Evolutionary conservation across 1,140 invertebrate species (phyloP).

Genomic region (Bilobella aurantiaca): DNA sequence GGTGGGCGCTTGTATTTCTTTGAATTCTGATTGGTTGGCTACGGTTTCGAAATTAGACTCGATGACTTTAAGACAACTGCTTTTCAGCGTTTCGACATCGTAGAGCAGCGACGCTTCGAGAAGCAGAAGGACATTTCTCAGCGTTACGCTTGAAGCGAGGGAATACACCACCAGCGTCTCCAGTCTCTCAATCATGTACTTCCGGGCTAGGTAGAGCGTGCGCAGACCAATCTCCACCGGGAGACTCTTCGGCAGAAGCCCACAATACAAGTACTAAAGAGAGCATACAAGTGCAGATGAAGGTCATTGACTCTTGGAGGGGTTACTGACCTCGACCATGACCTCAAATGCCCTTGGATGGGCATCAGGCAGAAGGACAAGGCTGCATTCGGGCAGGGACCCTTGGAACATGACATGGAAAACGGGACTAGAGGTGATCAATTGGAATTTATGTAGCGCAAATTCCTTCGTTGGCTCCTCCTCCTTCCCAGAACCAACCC

Average conservation of each 20-base stretch:
- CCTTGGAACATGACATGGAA: neutral
- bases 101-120: neutral
- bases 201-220: neutral
- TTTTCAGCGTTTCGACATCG: neutral
- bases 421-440: neutral
- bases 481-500: no score
- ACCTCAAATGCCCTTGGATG: neutral
- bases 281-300: neutral
- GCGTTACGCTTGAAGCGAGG: neutral
- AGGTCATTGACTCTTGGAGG: neutral
- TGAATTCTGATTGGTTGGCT: neutral
- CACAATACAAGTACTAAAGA: neutral
- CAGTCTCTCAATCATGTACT: neutral
- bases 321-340: neutral
- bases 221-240: neutral
- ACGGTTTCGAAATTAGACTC: neutral
- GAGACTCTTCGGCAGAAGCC: neutral
- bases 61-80: neutral
- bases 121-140: neutral
- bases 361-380: neutral
- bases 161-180: neutral
- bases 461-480: neutral
- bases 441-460: neutral
- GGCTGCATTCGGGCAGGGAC: neutral
- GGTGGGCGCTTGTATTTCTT: neutral